Percentiles rank a stretch among this genome's conserved stretches.
Conservation (phyloP, 2,888 invertebrate species). For the Drosophila paranaensis region DNA sequence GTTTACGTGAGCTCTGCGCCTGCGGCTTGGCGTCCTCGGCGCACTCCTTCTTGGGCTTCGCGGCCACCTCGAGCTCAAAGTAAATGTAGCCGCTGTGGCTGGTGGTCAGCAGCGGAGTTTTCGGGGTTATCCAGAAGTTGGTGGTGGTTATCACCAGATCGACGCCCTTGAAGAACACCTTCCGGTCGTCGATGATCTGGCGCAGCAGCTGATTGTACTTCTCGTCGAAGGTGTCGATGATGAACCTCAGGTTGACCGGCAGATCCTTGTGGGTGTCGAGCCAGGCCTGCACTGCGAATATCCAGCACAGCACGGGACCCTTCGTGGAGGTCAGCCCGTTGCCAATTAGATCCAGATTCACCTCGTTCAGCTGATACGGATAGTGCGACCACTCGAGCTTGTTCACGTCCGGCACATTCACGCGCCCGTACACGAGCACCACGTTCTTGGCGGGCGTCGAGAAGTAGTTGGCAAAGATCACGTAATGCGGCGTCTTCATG, state of each 20-base stretch:
- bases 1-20: background rate
- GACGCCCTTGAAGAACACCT: conserved; percentile 39
- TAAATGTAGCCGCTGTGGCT: conserved; percentile 43
- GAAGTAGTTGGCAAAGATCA: conserved; percentile 56
- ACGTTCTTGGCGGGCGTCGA: conserved; percentile 48
- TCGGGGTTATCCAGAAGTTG: conserved; percentile 44
- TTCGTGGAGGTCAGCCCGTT: conserved; percentile 42
- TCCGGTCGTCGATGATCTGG: conserved; percentile 17
- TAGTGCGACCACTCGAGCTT: conserved; percentile 25
- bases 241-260: conserved; percentile 44
- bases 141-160: conserved; percentile 44
- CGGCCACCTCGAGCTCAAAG: conserved; percentile 41
- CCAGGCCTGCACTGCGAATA: conserved; percentile 46
- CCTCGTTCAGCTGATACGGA: conserved; percentile 35
- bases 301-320: conserved; percentile 49
- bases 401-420: conserved; percentile 28
- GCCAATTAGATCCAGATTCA: conserved; percentile 23
- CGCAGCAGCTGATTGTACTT: background rate
- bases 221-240: conserved; percentile 33
- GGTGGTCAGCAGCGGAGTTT: conserved; percentile 34
- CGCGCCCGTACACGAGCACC: conserved; percentile 47
- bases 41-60: background rate
- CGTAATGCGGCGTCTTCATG: conserved; percentile 9
- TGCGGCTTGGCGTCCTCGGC: background rate
- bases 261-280: conserved; percentile 18